Percentiles rank a stretch among this genome's conserved stretches.
Conservation (phyloP, 2,113 vertebrate genomes). For the Galeopterus variegatus region DNA sequence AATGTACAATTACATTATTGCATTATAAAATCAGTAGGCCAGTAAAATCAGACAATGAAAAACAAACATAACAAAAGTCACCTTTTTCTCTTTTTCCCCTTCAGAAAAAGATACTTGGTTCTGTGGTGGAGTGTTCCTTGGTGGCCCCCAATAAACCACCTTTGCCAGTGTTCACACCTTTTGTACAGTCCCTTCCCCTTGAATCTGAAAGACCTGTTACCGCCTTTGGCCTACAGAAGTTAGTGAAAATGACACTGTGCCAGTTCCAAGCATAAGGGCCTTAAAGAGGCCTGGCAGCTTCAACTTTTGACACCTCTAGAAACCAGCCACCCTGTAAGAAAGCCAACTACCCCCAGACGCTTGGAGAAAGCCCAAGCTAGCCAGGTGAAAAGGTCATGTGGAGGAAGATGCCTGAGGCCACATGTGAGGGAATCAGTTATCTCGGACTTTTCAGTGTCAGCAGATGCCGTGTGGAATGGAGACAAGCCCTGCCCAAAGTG, state of each 20-base stretch:
- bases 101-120: not conserved
- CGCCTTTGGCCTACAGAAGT: not conserved
- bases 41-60: not conserved
- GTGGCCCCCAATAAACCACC: not conserved
- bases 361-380: not conserved
- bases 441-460: not conserved
- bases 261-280: not conserved
- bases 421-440: not conserved
- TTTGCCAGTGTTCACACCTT: not conserved
- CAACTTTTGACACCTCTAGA: not conserved
- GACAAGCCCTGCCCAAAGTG: not conserved
- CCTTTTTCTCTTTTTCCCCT: not conserved
- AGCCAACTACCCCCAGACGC: not conserved
- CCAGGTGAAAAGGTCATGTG: not conserved
- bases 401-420: not conserved
- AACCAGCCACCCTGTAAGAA: not conserved
- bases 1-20: not conserved
- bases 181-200: not conserved
- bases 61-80: not conserved
- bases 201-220: not conserved
- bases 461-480: not conserved
- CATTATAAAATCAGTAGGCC: not conserved
- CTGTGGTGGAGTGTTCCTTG: not conserved
- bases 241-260: not conserved
- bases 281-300: not conserved